Evolutionary conservation across 53 echinoderm and acorn worm species (phyloP).

Genomic region (Arbacia lixula): DNA sequence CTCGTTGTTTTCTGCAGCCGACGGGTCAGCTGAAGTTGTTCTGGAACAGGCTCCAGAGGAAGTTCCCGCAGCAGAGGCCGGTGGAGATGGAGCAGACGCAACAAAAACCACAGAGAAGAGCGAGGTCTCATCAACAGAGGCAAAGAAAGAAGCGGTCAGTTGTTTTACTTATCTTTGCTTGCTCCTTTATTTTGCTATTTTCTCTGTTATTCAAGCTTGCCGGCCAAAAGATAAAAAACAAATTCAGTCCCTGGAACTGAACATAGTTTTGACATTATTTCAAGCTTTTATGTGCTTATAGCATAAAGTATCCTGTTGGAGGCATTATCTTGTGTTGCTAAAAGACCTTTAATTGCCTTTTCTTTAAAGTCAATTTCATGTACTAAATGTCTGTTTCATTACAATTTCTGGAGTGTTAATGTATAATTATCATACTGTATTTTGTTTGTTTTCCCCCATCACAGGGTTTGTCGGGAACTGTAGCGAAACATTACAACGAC

Average conservation of each 20-base stretch:
- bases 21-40: slow-evolving; percentile 12
- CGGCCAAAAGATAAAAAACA: background rate
- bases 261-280: too few relatives aligned
- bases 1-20: too few relatives aligned
- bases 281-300: too few relatives aligned
- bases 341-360: too few relatives aligned
- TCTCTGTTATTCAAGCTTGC: background rate
- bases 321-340: too few relatives aligned
- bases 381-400: background rate
- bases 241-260: too few relatives aligned
- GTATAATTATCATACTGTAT: background rate
- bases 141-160: slow-evolving; percentile 39
- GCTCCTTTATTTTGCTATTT: too few relatives aligned
- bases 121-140: slow-evolving; percentile 7
- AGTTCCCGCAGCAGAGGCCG: background rate
- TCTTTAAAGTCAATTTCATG: too few relatives aligned
- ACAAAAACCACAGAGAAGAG: background rate
- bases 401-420: background rate
- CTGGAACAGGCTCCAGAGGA: slow-evolving; percentile 26
- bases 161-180: background rate
- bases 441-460: too few relatives aligned
- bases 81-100: slow-evolving; percentile 8
- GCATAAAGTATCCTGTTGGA: too few relatives aligned
- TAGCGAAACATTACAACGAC: slow-evolving; percentile 96
- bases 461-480: slow-evolving; percentile 60